Evolutionary conservation across 2,113 vertebrate species (phyloP).

Genomic region (Sinocyclocheilus anshuiensis): DNA sequence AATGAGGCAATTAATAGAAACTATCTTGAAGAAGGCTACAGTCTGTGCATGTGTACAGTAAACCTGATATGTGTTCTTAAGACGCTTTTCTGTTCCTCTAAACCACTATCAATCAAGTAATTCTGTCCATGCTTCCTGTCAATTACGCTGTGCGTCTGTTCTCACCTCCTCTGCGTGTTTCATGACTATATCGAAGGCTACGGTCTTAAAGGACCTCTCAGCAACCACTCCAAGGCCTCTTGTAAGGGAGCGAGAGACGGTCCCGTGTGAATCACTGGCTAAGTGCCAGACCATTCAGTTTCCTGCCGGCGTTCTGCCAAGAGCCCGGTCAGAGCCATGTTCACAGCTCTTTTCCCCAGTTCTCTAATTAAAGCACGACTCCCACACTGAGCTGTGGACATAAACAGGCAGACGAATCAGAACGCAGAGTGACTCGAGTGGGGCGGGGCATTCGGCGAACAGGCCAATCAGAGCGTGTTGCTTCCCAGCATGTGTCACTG

Average conservation of each 20-base stretch:
- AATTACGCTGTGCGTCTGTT: background rate
- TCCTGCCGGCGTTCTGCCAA: slow-evolving; percentile 71
- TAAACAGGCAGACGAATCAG: slow-evolving; percentile 66
- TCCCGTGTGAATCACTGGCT: slow-evolving; percentile 33
- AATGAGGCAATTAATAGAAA: slow-evolving; percentile 52
- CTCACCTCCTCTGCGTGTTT: background rate
- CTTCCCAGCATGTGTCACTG: slow-evolving; percentile 68
- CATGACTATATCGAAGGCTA: slow-evolving; percentile 11
- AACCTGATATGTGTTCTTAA: slow-evolving; percentile 12
- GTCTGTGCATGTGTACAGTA: background rate
- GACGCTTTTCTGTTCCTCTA: background rate
- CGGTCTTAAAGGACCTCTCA: slow-evolving; percentile 35
- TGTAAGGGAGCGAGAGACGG: slow-evolving; percentile 41
- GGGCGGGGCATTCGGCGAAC: slow-evolving; percentile 38
- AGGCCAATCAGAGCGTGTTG: slow-evolving; percentile 66
- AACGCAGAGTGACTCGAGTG: slow-evolving; percentile 54
- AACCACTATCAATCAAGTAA: slow-evolving; percentile 15
- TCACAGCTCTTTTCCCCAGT: slow-evolving; percentile 70
- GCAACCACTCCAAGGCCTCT: slow-evolving; percentile 24
- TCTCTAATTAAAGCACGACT: slow-evolving; percentile 56
- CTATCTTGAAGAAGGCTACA: slow-evolving; percentile 27
- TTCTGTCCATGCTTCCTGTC: background rate
- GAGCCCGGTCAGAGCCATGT: slow-evolving; percentile 67
- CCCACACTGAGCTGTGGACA: slow-evolving; percentile 63
- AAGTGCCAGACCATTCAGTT: slow-evolving; percentile 55